Evolutionary conservation across 1,140 invertebrate genomes (phyloP), one percentile per base, ranked within the genome.

Genomic region (Drosophila bifasciata): DNA sequence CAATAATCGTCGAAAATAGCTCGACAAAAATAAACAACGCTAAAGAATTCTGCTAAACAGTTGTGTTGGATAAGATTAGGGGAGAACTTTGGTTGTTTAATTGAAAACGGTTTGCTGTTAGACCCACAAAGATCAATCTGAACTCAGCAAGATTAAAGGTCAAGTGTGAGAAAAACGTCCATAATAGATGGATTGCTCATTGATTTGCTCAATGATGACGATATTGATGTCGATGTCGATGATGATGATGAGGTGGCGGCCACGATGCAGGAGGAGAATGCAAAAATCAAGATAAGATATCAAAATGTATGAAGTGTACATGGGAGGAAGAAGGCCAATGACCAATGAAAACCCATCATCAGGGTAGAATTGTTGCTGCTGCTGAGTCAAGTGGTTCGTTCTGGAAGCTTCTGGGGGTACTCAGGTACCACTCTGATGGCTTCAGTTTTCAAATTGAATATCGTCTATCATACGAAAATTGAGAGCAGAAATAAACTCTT

Each of bases 331-430:
- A 39, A 73, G 55, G 56, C 66, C 75, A 74, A 74, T 49, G 76
- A 74, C 41, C 76, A 63, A 40, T 56, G 66, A 49, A 44, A 23
- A 23, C 32, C 32, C 32, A 36, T 36, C 32, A 36, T 36, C 32
- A 36, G 32, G 32, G 32, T 36, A 5, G 11, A 4, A 36, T 36
- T 13, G 41, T 28, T 39, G 0, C 1, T 36, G 17, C 9, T 8
- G 50, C 63, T 41, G 43, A 68, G 32, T 56, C 63, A 68, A 68
- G 43, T 8, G n/a, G 32, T 67, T 67, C 11, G 43, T 68, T 68
- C 50, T 68, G 43, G 64, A 67, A 53, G 48, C 36, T 67, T 68
- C 64, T 39, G 19, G n/a, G 67, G n/a, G 67, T 52, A 15, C 28
- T 39, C 11, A 21, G 19, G 23, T 25, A 11, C 11, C 28, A n/a